phyloP scores from a whole-genome alignment of 1,140 invertebrate genomes.

The Megalonaias nervosa region DNA sequence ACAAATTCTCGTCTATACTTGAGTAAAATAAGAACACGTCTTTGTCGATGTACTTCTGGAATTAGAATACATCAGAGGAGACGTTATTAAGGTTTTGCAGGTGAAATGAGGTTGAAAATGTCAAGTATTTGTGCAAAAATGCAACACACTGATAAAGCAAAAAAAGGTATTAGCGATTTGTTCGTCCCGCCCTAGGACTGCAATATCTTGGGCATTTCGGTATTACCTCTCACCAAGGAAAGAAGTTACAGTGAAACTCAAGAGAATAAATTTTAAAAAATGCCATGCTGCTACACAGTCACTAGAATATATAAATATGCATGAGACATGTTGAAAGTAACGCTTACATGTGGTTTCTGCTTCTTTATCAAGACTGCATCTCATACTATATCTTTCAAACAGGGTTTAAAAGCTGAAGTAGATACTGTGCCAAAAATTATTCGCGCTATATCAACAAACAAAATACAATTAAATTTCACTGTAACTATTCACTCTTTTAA shows the following conservation, averaged over 20 bases:
- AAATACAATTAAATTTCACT: background rate
- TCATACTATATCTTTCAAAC: background rate
- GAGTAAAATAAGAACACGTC: conserved; percentile 55
- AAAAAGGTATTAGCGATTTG: background rate
- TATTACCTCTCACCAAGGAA: background rate
- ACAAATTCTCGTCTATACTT: conserved; percentile 49
- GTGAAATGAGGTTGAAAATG: background rate
- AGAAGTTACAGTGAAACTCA: too few relatives aligned
- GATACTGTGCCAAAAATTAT: background rate
- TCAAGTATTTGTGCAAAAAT: background rate
- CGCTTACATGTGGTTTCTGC: background rate
- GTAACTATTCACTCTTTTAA: background rate
- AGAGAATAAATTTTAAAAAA: too few relatives aligned
- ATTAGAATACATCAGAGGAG: background rate
- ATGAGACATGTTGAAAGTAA: too few relatives aligned
- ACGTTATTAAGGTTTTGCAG: background rate
- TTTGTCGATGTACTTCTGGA: conserved; percentile 41
- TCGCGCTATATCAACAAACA: background rate
- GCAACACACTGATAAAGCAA: background rate
- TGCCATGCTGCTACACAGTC: too few relatives aligned
- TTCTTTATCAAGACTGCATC: background rate
- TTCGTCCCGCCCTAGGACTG: background rate
- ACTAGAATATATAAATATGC: too few relatives aligned
- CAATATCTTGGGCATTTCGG: background rate
- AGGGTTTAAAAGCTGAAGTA: background rate